A percentile compares a stretch with the other conserved stretches of the same genome.
phyloP scores from a whole-genome alignment of 2,797 vertebrate species.

The Clarias laeviceps region DNA sequence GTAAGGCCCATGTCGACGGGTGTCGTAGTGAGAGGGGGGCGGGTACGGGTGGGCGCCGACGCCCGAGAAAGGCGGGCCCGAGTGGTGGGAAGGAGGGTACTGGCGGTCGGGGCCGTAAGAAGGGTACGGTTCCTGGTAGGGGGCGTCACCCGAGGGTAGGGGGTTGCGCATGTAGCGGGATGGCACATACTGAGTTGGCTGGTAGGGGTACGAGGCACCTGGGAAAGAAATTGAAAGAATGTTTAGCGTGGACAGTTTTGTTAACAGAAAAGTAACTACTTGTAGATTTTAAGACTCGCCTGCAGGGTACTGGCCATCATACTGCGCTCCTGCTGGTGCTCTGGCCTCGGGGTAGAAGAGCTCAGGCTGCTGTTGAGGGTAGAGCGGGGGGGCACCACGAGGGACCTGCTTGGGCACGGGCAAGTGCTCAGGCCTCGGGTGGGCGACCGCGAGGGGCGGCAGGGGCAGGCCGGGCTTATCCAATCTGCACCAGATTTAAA shows the following conservation, averaged over 20 bases:
- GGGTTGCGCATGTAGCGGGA: conserved; percentile 88
- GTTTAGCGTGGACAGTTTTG: not conserved
- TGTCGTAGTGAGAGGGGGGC: conserved; percentile 84
- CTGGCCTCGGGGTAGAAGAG: conserved; percentile 88
- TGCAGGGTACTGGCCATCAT: conserved; percentile 87
- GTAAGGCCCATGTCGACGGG: conserved; percentile 80
- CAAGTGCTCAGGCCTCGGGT: conserved; percentile 81
- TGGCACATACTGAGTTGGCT: conserved; percentile 79
- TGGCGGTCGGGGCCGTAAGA: conserved; percentile 84
- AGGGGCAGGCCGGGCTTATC: conserved; percentile 87
- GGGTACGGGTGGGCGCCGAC: conserved; percentile 76
- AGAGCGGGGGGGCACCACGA: conserved; percentile 82
- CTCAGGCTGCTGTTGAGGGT: conserved; percentile 84
- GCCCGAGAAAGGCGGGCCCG: conserved; percentile 80
- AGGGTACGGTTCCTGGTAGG: conserved; percentile 88
- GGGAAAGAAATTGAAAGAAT: not conserved
- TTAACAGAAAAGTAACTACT: too few relatives aligned
- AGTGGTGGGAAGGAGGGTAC: conserved; percentile 78
- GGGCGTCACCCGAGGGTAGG: conserved; percentile 80
- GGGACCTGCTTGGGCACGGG: conserved; percentile 86
- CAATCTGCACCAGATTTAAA: conserved; percentile 71
- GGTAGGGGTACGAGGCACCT: conserved; percentile 90
- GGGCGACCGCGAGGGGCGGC: conserved; percentile 80
- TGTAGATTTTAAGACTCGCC: conserved; percentile 69
- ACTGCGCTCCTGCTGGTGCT: conserved; percentile 82